Evolutionary conservation across 2,888 invertebrate species (phyloP).

Genomic region (Oxytorus armatus): DNA sequence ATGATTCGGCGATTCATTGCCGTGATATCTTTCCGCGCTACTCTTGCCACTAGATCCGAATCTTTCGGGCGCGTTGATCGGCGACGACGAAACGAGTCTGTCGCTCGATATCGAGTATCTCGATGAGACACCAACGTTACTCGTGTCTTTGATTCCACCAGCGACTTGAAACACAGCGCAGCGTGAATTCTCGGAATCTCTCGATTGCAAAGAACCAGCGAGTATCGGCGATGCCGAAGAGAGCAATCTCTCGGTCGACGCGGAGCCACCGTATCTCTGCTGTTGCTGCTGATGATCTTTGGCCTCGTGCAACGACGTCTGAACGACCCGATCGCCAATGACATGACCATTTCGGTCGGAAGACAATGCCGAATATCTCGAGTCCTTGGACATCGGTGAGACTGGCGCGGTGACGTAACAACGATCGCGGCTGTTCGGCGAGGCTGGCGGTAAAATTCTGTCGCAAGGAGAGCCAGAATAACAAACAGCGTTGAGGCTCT

Average conservation of each 20-base stretch:
- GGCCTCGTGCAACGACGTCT: constrained; percentile 81
- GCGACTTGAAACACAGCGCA: constrained; percentile 68
- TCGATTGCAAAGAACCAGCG: constrained; percentile 73
- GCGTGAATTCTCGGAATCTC: constrained; percentile 65
- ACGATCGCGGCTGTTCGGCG: constrained; percentile 77
- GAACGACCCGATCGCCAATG: too few species aligned
- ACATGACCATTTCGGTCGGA: constrained; percentile 87
- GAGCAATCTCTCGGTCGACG: constrained; percentile 77
- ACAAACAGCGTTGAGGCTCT: constrained; percentile 80
- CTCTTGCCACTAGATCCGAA: constrained; percentile 74
- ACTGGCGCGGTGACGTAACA: constrained; percentile 77
- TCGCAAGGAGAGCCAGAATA: constrained; percentile 75
- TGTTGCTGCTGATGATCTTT: constrained; percentile 76
- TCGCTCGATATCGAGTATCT: constrained; percentile 79
- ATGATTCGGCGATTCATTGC: constrained; percentile 61
- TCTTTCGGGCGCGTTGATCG: constrained; percentile 81
- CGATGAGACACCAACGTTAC: constrained; percentile 46
- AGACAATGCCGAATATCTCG: constrained; percentile 70
- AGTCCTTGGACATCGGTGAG: constrained; percentile 75
- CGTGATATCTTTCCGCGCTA: constrained; percentile 73
- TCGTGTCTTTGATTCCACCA: constrained; percentile 72
- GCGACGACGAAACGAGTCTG: constrained; percentile 79
- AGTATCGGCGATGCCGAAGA: constrained; percentile 82
- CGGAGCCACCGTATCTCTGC: constrained; percentile 72
- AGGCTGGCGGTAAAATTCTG: constrained; percentile 77